These are phyloP conservation scores for Brachyhypopomus occidentalis DNA, from an alignment of 2,113 vertebrate species.

Conservation along the genomic window DNA sequence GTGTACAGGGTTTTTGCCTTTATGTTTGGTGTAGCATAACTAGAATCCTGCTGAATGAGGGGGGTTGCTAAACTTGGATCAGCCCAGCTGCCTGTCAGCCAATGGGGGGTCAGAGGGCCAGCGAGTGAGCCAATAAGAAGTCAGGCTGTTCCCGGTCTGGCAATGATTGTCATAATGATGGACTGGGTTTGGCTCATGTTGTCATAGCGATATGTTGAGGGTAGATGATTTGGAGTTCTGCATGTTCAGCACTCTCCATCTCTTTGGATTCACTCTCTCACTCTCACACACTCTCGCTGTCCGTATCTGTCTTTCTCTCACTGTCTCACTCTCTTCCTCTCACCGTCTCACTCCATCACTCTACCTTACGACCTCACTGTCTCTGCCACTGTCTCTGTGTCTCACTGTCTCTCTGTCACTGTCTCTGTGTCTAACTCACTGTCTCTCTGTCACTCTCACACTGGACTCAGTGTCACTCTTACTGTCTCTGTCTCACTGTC, in stretches of 20 bases:
- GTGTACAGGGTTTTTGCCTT: neutral
- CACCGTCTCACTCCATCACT: constrained; percentile 13
- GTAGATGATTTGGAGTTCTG: neutral
- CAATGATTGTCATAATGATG: neutral
- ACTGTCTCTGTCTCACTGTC: constrained; percentile 43
- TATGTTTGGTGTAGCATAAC: neutral
- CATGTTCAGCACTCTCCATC: constrained; percentile 40
- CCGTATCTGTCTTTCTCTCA: neutral
- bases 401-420: constrained; percentile 39
- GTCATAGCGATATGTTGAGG: constrained; percentile 16
- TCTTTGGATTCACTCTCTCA: constrained; percentile 44
- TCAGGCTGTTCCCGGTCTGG: neutral
- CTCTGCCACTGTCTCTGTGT: constrained; percentile 21
- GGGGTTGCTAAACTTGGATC: neutral
- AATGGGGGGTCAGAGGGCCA: neutral
- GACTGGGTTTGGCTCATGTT: constrained; percentile 1
- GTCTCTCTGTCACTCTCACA: neutral
- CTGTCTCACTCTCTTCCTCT: neutral
- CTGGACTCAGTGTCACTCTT: neutral
- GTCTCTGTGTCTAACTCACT: neutral
- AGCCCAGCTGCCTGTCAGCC: constrained; percentile 6
- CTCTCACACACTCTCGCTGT: neutral
- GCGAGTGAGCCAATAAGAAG: neutral
- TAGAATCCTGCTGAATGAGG: neutral
- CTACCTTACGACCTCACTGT: constrained; percentile 29